phyloP scores from a whole-genome alignment of 1,140 invertebrate genomes.

The Drosophila suzukii region DNA sequence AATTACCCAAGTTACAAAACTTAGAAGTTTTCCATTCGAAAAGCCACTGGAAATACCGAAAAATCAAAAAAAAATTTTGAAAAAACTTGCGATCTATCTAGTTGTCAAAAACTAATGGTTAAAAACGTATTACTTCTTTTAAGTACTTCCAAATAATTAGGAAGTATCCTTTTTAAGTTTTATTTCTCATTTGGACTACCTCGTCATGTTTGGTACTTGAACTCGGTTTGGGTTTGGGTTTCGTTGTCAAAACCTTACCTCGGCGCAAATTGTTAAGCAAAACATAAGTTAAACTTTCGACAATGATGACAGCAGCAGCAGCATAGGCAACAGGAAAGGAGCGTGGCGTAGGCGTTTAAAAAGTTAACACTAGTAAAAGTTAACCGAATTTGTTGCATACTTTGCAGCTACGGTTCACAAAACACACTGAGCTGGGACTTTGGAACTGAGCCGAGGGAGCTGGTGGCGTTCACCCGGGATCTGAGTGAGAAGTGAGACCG shows the following conservation, averaged over 20 bases:
- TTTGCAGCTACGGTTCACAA: constrained; percentile 75
- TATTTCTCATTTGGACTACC: not conserved
- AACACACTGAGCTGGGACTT: constrained; percentile 59
- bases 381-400: constrained; percentile 81
- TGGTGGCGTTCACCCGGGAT: constrained; percentile 1
- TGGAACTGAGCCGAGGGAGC: constrained; percentile 23
- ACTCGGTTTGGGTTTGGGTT: constrained; percentile 2
- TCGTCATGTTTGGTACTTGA: not conserved
- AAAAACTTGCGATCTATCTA: no score
- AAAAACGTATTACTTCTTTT: not conserved
- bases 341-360: constrained; percentile 63
- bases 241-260: constrained; percentile 57
- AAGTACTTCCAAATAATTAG: not conserved
- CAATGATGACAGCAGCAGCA: constrained; percentile 39
- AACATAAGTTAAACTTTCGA: constrained; percentile 67
- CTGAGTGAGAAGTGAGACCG: constrained; percentile 4
- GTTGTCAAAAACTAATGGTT: no score
- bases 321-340: constrained; percentile 1
- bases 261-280: constrained; percentile 55
- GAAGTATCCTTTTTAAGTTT: not conserved
- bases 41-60: no score
- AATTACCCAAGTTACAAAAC: no score
- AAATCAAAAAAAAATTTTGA: no score
- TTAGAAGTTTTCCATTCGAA: no score
- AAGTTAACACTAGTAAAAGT: constrained; percentile 79